Base-by-base conservation (phyloP, 2,797 vertebrate genomes). In the Tarsius wallacei region DNA sequence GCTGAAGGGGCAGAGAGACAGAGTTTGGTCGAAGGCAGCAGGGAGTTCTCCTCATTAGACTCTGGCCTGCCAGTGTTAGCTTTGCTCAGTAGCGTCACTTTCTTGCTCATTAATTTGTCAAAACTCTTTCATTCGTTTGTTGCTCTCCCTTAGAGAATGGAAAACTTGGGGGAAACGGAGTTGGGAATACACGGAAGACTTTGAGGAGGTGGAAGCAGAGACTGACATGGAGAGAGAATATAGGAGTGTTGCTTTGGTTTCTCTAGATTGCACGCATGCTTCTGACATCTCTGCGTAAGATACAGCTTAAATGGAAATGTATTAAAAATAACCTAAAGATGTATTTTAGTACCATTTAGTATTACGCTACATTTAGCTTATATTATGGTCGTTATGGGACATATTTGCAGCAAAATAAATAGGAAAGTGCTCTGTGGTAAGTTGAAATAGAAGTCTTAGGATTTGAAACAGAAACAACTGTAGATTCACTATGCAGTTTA, bases 241-340 rank as follows among this genome's bases (percentile, higher is more conserved):
- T 12, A 2, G 13, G 36, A 80, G 59, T 78, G 28, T 33, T 68
- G 21, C 22, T 74, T 53, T 76, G 83, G 24, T 28, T 0, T 70
- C 59, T 89, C 42, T 64, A 63, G 91, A 51, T 64, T 88, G 87
- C n/a, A 5, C 16, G 17, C 15, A 61, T 2, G 21, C 4, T 33
- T 64, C 22, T 93, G 88, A 33, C 57, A 2, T 68, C 42, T 47
- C 64, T 96, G 47, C 33, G 92, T 36, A 66, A 57, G 36, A 84
- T 87, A 64, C 36, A 80, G 36, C 53, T 68, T 96, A 78, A 47
- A 24, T 70, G n/a, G 47, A 91, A 87, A 74, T 82, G 28, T 74
- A 63, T 78, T 93, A 59, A 90, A 93, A 94, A 59, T 89, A 95
- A 77, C 33, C 49, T 71, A 26, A 76, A 93, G 66, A 17, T 84